Evolutionary conservation across 1,140 invertebrate species (phyloP).

Genomic region (Choristoneura fumiferana): DNA sequence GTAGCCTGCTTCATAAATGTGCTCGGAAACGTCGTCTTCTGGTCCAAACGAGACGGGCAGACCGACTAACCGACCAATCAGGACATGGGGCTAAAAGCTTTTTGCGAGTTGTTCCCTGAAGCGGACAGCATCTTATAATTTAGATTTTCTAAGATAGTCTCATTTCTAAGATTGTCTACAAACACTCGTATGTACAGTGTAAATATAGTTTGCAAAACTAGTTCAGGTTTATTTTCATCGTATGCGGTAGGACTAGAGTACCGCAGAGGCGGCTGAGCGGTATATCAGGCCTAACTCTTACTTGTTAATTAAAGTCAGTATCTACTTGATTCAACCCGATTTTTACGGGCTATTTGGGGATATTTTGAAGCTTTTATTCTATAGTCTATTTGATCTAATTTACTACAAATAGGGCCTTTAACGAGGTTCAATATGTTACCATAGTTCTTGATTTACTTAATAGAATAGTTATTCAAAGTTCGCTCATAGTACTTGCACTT

Average conservation of each 20-base stretch:
- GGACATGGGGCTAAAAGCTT: too few species aligned
- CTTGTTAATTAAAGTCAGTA: conserved; percentile 41
- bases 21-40: too few species aligned
- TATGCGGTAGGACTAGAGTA: neutral
- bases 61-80: too few species aligned
- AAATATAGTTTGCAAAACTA: conserved; percentile 2
- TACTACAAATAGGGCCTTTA: neutral
- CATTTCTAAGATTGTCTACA: too few species aligned
- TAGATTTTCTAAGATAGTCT: too few species aligned
- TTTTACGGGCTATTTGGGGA: conserved; percentile 4
- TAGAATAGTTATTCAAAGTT: too few species aligned
- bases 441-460: neutral
- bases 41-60: too few species aligned
- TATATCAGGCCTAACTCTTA: conserved; percentile 36
- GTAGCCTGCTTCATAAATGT: too few species aligned
- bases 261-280: conserved; percentile 28
- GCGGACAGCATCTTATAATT: too few species aligned
- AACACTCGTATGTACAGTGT: too few species aligned
- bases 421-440: neutral
- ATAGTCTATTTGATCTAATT: neutral
- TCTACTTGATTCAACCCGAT: conserved; percentile 30
- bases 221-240: conserved; percentile 8
- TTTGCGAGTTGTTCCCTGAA: too few species aligned
- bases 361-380: neutral
- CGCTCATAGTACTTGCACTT: too few species aligned